Evolutionary conservation across 2,113 vertebrate genomes (phyloP).

Genomic region (Macheiramphus alcinus): DNA sequence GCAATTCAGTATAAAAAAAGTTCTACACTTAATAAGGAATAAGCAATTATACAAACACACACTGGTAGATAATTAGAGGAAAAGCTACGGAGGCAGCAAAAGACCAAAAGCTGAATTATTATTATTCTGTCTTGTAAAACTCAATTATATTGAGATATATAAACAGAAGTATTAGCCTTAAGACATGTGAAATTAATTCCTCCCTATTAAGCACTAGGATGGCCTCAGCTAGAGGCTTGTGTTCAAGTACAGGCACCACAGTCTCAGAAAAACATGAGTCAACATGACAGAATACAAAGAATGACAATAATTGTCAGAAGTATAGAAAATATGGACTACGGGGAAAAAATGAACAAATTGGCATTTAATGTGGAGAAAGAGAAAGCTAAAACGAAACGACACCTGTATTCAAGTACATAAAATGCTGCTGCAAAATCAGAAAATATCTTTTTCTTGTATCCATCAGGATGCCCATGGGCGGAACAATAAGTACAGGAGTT

Average conservation of each 20-base stretch:
- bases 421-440: not conserved
- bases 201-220: not conserved
- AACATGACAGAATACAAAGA: not conserved
- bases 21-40: not conserved
- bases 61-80: not conserved
- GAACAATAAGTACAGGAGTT: not conserved
- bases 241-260: not conserved
- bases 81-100: not conserved
- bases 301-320: not conserved
- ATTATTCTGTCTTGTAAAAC: conserved; percentile 3
- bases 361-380: not conserved
- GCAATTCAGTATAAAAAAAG: not conserved
- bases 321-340: not conserved
- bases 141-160: conserved; percentile 4
- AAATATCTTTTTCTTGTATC: not conserved
- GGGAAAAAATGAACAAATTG: not conserved
- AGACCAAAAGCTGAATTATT: conserved; percentile 5
- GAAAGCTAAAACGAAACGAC: not conserved
- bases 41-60: not conserved
- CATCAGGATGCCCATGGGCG: not conserved
- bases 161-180: conserved; percentile 14
- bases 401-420: not conserved
- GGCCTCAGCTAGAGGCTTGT: not conserved
- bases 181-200: conserved; percentile 27
- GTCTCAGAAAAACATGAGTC: not conserved